phyloP scores from a whole-genome alignment of 1,140 invertebrate genomes.

The Papilio dardanus region DNA sequence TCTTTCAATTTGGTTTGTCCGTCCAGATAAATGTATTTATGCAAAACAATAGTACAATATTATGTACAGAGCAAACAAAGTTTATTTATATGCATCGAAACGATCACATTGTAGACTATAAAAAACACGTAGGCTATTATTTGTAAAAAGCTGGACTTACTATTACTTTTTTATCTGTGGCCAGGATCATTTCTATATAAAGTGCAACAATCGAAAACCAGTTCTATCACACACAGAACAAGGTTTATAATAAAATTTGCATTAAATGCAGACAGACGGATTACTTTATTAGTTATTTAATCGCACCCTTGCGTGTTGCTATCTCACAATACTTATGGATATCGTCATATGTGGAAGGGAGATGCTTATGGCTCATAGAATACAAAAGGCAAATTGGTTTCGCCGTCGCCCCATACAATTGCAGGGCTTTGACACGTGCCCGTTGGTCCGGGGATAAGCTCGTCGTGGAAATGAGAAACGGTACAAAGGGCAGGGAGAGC shows the following conservation, averaged over 20 bases:
- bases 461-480: constrained; percentile 35
- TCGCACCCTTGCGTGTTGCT: constrained; percentile 3
- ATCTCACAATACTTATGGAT: constrained; percentile 23
- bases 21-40: too few species aligned
- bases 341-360: neutral
- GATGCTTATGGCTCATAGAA: constrained; percentile 40
- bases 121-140: neutral
- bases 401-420: constrained; percentile 56
- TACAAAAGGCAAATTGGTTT: constrained; percentile 58
- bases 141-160: neutral
- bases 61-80: neutral
- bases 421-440: constrained; percentile 65
- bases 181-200: neutral
- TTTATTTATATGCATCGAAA: neutral
- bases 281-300: constrained; percentile 41
- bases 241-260: constrained; percentile 26
- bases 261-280: constrained; percentile 39
- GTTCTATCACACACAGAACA: constrained; percentile 15
- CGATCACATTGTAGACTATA: neutral
- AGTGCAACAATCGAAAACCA: constrained; percentile 24
- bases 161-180: constrained; percentile 1
- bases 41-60: too few species aligned
- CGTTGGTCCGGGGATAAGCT: constrained; percentile 56
- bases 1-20: too few species aligned
- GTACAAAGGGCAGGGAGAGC: constrained; percentile 20